These are phyloP conservation scores for Sympetrum striolatum DNA, from an alignment of 2,888 invertebrate species.

Conservation along the genomic window DNA sequence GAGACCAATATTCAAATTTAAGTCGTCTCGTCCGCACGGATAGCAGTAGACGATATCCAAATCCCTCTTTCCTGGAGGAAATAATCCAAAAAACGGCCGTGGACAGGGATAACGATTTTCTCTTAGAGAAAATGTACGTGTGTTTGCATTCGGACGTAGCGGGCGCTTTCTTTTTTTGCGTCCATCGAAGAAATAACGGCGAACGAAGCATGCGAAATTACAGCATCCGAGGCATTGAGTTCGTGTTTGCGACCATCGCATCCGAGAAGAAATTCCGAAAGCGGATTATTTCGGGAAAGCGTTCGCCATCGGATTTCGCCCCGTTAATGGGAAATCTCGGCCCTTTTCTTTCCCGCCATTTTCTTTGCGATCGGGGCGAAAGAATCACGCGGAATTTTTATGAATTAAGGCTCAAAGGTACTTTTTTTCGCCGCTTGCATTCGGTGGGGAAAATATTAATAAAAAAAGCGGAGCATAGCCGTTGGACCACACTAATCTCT, in stretches of 20 bases:
- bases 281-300: conserved; percentile 24
- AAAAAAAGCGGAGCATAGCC: conserved; percentile 8
- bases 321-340: conserved; percentile 37
- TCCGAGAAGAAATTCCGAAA: not conserved
- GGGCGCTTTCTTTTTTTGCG: not conserved
- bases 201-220: not conserved
- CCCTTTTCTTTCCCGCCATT: conserved; percentile 5
- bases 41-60: too few species aligned
- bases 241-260: not conserved
- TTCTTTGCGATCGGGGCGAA: conserved; percentile 24
- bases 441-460: not conserved
- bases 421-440: not conserved
- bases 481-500: conserved; percentile 37
- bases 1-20: too few species aligned
- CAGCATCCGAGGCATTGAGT: not conserved
- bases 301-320: conserved; percentile 16
- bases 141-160: too few species aligned
- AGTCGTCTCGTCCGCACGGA: too few species aligned
- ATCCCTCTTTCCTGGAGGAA: too few species aligned
- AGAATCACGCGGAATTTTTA: not conserved
- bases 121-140: too few species aligned
- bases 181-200: not conserved
- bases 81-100: too few species aligned
- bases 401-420: not conserved
- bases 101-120: too few species aligned